Conservation (phyloP, 2,888 invertebrate genomes). For the Andrena chrysosceles region DNA sequence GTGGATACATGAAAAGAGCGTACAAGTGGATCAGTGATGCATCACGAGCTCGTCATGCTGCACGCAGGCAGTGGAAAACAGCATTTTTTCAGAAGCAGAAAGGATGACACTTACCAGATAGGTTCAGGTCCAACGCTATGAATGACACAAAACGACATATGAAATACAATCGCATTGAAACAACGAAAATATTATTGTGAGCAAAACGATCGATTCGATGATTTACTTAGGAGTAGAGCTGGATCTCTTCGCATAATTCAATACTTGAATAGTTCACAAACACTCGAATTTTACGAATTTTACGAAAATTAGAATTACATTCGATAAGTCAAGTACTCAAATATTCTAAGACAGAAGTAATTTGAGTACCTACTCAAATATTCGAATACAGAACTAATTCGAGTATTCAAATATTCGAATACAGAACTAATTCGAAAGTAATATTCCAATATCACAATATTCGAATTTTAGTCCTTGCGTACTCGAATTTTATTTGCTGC, state of each 20-base stretch:
- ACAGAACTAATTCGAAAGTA: no score
- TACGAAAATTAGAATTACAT: no score
- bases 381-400: no score
- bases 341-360: no score
- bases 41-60: slow-evolving; percentile 51
- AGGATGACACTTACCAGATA: slow-evolving; percentile 82
- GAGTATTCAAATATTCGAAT: no score
- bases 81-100: slow-evolving; percentile 55
- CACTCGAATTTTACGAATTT: not conserved
- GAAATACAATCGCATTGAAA: slow-evolving; percentile 75
- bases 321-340: no score
- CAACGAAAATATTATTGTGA: slow-evolving; percentile 44
- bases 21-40: slow-evolving; percentile 23
- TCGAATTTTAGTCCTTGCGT: no score
- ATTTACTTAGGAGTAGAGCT: not conserved
- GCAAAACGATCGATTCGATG: slow-evolving; percentile 7
- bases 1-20: not conserved
- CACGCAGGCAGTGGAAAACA: slow-evolving; percentile 43
- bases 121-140: slow-evolving; percentile 84
- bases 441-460: no score
- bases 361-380: no score
- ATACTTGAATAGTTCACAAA: not conserved
- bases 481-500: no score
- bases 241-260: no score
- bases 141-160: slow-evolving; percentile 80